Percentiles rank a stretch among this genome's conserved stretches.
Evolutionary conservation across 2,113 vertebrate genomes (phyloP).

Genomic region (Apteryx mantelli): DNA sequence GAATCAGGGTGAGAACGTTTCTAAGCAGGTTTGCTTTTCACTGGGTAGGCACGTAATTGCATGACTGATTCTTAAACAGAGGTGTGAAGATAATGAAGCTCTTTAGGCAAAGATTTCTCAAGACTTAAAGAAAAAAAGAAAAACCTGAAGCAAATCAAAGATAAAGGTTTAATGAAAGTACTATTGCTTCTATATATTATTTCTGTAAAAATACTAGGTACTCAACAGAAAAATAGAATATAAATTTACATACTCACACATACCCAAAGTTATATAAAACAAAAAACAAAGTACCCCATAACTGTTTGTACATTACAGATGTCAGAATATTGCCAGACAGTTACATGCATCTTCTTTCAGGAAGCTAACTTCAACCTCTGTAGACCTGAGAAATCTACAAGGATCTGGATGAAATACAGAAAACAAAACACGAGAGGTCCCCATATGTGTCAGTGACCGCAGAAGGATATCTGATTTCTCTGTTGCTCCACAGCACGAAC

Average conservation of each 20-base stretch:
- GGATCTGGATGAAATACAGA: background rate
- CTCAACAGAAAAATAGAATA: background rate
- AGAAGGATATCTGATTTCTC: background rate
- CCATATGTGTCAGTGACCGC: background rate
- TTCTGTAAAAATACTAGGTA: background rate
- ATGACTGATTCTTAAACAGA: background rate
- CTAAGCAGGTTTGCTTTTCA: background rate
- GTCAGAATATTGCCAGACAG: background rate
- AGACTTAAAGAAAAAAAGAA: background rate
- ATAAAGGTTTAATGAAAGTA: background rate
- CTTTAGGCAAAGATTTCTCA: background rate
- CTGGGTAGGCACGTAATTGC: background rate
- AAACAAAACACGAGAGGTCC: background rate
- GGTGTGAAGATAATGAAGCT: background rate
- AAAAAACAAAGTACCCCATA: background rate
- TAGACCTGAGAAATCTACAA: background rate
- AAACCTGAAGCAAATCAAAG: background rate
- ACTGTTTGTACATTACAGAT: background rate
- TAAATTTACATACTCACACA: background rate
- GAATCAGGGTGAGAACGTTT: constrained; percentile 33
- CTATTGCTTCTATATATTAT: background rate
- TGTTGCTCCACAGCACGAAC: background rate
- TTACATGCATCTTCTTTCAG: background rate
- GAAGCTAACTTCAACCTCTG: background rate
- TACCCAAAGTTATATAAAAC: background rate